Evolutionary conservation across 2,113 vertebrate genomes (phyloP).

Genomic region (Mesitornis unicolor): DNA sequence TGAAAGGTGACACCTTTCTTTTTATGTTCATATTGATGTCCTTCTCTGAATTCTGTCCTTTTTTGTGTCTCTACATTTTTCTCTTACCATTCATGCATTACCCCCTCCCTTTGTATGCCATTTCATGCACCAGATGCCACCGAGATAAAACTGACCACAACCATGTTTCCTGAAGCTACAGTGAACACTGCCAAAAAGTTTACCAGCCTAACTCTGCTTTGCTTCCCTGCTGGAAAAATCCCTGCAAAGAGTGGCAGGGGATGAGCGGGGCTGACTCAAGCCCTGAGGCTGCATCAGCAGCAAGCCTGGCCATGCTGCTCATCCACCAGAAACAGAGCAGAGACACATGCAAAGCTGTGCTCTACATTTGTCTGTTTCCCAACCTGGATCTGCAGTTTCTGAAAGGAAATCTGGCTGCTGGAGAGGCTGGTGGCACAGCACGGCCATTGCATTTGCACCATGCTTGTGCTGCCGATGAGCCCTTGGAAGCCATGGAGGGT

Average conservation of each 20-base stretch:
- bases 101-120: neutral
- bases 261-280: rapidly evolving
- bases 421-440: neutral
- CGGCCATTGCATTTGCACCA: rapidly evolving
- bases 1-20: neutral
- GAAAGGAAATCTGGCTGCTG: neutral
- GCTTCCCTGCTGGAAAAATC: neutral
- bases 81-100: neutral
- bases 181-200: neutral
- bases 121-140: neutral
- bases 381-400: neutral
- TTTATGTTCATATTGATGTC: neutral
- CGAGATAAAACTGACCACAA: neutral
- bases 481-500: neutral
- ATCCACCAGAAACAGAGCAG: neutral
- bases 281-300: neutral
- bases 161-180: neutral
- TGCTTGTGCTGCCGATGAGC: rapidly evolving
- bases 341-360: rapidly evolving
- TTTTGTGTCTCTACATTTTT: neutral
- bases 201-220: neutral
- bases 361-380: neutral
- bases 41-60: neutral
- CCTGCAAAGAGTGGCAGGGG: neutral
- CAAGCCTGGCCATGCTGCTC: neutral